Evolutionary conservation across 2,797 vertebrate species (phyloP).

Genomic region (Pantherophis vulpinus): DNA sequence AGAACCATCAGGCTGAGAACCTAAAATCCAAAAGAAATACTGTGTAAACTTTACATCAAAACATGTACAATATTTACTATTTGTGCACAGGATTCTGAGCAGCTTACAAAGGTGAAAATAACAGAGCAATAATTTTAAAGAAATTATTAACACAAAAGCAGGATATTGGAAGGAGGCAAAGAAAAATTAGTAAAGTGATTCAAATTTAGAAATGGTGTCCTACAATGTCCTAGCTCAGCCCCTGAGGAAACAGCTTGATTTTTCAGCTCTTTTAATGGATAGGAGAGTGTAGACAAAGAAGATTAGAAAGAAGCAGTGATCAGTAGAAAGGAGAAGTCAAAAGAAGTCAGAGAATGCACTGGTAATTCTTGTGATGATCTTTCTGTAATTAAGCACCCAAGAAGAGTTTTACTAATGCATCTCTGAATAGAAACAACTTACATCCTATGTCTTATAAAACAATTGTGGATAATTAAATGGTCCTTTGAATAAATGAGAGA

Average conservation of each 20-base stretch:
- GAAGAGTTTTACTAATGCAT: background rate
- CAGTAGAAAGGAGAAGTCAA: background rate
- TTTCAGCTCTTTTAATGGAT: background rate
- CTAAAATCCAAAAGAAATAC: slow-evolving; percentile 61
- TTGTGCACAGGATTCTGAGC: background rate
- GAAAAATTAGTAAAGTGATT: background rate
- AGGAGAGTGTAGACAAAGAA: background rate
- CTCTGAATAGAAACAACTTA: background rate
- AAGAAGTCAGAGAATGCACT: background rate
- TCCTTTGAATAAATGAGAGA: background rate
- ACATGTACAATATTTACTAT: too few species aligned
- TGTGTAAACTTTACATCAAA: background rate
- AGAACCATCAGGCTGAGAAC: slow-evolving; percentile 84
- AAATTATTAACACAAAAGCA: background rate
- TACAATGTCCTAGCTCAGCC: background rate
- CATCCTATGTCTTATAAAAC: background rate
- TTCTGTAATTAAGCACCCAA: background rate
- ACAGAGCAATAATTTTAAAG: background rate
- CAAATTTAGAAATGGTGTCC: background rate
- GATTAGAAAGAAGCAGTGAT: background rate
- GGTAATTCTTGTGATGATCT: background rate
- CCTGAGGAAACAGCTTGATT: background rate
- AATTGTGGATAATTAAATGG: background rate
- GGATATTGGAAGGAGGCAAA: background rate
- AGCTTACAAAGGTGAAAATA: background rate